Conservation (phyloP, 1,140 invertebrate genomes). For the Pinna nobilis region DNA sequence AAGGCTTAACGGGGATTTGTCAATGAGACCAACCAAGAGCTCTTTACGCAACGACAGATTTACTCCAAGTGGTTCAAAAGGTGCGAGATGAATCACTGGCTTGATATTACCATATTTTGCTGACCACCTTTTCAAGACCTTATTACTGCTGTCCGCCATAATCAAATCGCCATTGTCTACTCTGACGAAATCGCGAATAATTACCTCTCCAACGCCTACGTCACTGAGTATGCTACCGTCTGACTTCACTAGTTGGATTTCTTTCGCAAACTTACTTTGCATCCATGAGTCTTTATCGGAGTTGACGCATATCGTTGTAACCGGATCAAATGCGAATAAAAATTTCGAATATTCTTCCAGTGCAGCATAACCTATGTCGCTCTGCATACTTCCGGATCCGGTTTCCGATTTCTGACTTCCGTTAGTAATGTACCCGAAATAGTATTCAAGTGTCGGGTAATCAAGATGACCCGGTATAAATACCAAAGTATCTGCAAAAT, state of each 20-base stretch:
- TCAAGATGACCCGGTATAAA: conserved; percentile 7
- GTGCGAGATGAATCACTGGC: conserved; percentile 1
- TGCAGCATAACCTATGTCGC: not conserved
- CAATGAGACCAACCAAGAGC: not conserved
- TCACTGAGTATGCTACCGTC: conserved; percentile 1
- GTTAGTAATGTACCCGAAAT: not conserved
- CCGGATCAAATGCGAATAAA: not conserved
- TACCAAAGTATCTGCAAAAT: too few relatives aligned
- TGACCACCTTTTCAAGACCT: conserved; percentile 10
- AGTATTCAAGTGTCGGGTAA: not conserved
- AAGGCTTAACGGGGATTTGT: too few relatives aligned
- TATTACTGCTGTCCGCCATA: conserved; percentile 3
- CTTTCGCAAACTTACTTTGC: not conserved
- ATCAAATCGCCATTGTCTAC: conserved; percentile 18
- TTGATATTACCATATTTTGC: conserved; percentile 16
- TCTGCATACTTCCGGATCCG: not conserved
- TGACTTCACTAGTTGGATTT: conserved; percentile 13
- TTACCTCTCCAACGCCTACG: not conserved
- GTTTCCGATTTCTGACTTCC: not conserved
- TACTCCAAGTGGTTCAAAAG: conserved; percentile 9
- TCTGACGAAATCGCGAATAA: conserved; percentile 1
- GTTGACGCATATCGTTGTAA: conserved; percentile 1
- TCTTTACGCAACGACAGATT: conserved; percentile 4
- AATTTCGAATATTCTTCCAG: conserved; percentile 10
- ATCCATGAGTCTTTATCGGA: conserved; percentile 1